Conservation (phyloP, 2,888 invertebrate genomes). For the Chymomyza caudatula region DNA sequence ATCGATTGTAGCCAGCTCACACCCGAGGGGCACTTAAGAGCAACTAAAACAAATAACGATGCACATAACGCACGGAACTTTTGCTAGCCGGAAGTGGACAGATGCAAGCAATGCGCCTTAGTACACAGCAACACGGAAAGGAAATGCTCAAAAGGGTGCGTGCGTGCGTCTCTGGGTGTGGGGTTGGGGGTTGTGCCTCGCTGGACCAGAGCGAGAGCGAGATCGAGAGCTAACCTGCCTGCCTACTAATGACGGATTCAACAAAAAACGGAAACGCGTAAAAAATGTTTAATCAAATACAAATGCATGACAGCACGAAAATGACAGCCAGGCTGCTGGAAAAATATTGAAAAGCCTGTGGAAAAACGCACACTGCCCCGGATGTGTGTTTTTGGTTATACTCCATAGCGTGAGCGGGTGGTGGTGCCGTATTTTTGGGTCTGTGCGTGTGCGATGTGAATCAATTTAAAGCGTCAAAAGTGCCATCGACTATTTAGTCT, state of each 20-base stretch:
- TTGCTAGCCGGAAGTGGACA: conserved; percentile 65
- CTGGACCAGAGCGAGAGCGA: conserved; percentile 68
- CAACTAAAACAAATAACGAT: conserved; percentile 50
- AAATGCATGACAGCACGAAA: conserved; percentile 66
- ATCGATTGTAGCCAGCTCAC: conserved; percentile 49
- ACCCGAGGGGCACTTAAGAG: conserved; percentile 34
- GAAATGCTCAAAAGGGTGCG: conserved; percentile 38
- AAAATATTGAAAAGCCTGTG: neutral
- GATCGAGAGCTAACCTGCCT: conserved; percentile 20
- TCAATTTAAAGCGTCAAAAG: conserved; percentile 70
- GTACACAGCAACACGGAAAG: conserved; percentile 40
- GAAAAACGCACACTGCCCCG: too few species aligned
- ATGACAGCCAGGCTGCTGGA: neutral
- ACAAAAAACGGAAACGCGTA: conserved; percentile 64
- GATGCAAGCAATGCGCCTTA: conserved; percentile 66
- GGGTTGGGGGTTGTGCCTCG: conserved; percentile 12
- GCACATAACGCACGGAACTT: conserved; percentile 30
- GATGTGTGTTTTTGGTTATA: neutral
- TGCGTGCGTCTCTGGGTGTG: conserved; percentile 20
- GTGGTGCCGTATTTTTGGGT: neutral
- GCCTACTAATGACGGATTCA: conserved; percentile 58
- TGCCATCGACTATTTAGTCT: conserved; percentile 49
- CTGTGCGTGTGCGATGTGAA: conserved; percentile 65
- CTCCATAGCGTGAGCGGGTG: neutral
- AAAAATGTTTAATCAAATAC: conserved; percentile 72